These are phyloP conservation scores for Lagocephalus sceleratus DNA, from an alignment of 2,797 vertebrate genomes.

Conservation along the genomic window DNA sequence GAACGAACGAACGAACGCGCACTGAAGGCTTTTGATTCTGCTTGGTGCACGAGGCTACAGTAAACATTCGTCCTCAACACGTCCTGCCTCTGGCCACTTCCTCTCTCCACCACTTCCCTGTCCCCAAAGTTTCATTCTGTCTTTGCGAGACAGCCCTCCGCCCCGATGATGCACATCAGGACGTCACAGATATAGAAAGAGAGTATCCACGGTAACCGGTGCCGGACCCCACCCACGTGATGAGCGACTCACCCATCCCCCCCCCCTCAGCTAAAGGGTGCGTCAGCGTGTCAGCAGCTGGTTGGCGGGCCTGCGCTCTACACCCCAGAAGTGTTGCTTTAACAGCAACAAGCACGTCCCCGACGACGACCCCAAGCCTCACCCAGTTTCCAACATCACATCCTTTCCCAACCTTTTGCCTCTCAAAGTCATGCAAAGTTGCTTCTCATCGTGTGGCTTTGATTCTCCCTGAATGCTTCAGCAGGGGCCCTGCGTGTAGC, in stretches of 20 bases:
- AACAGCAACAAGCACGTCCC: slow-evolving; percentile 2
- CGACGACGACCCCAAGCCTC: not conserved
- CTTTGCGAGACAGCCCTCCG: slow-evolving; percentile 26
- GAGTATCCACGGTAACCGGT: slow-evolving; percentile 59
- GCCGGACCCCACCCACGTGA: slow-evolving; percentile 46
- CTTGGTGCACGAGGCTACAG: not conserved
- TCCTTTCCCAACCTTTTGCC: not conserved
- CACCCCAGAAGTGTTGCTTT: slow-evolving; percentile 17
- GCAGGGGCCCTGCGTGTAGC: too few relatives aligned
- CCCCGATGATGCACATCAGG: slow-evolving; percentile 43
- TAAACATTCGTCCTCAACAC: not conserved
- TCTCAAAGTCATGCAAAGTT: too few relatives aligned
- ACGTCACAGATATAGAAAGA: slow-evolving; percentile 56
- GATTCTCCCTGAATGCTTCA: too few relatives aligned
- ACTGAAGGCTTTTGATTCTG: not conserved
- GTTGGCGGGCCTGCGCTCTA: slow-evolving; percentile 38
- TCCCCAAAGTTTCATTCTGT: not conserved
- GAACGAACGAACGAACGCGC: too few relatives aligned
- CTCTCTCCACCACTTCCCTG: not conserved
- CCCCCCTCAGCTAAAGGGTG: slow-evolving; percentile 2
- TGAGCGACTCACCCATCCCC: slow-evolving; percentile 29
- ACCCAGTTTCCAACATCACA: slow-evolving; percentile 18
- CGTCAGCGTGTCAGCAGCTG: slow-evolving; percentile 66
- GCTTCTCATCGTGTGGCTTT: too few relatives aligned
- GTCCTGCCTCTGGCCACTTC: not conserved